phyloP scores from a whole-genome alignment of 2,888 invertebrate genomes.

The Carabus problematicus region DNA sequence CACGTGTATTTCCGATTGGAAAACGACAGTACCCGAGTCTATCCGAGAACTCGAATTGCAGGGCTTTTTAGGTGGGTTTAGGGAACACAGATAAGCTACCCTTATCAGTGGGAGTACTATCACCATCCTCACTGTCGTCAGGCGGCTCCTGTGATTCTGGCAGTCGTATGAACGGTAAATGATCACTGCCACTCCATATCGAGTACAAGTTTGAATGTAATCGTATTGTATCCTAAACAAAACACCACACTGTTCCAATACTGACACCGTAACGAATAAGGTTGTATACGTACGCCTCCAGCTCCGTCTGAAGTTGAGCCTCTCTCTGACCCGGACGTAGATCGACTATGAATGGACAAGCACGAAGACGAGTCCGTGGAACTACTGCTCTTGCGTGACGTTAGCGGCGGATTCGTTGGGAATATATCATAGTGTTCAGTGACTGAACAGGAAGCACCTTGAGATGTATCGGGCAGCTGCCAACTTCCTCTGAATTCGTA shows the following conservation, averaged over 20 bases:
- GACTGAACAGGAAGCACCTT: slow-evolving; percentile 56
- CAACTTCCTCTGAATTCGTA: slow-evolving; percentile 54
- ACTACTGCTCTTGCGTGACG: slow-evolving; percentile 67
- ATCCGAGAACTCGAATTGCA: not conserved
- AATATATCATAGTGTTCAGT: slow-evolving; percentile 59
- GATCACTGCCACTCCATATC: slow-evolving; percentile 61
- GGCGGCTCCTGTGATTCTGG: slow-evolving; percentile 60
- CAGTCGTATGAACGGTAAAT: slow-evolving; percentile 59
- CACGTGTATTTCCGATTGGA: not conserved
- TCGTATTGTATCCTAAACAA: slow-evolving; percentile 55
- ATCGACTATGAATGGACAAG: slow-evolving; percentile 66
- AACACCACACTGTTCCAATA: slow-evolving; percentile 12
- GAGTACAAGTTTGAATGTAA: slow-evolving; percentile 59
- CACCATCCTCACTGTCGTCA: slow-evolving; percentile 58
- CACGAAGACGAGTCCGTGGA: slow-evolving; percentile 68
- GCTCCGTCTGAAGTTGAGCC: slow-evolving; percentile 61
- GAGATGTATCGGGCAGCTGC: slow-evolving; percentile 58
- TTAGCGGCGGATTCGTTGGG: slow-evolving; percentile 57
- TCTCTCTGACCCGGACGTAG: slow-evolving; percentile 61
- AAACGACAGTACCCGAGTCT: not conserved
- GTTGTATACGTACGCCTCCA: slow-evolving; percentile 52
- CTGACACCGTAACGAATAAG: slow-evolving; percentile 2
- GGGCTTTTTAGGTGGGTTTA: slow-evolving; percentile 54
- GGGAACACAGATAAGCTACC: slow-evolving; percentile 54
- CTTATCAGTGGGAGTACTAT: slow-evolving; percentile 57